Percentiles rank a stretch among this genome's conserved stretches.
These are phyloP conservation scores for Callyntrura sp. DNA, from an alignment of 2,888 invertebrate species.

Conservation along the genomic window DNA sequence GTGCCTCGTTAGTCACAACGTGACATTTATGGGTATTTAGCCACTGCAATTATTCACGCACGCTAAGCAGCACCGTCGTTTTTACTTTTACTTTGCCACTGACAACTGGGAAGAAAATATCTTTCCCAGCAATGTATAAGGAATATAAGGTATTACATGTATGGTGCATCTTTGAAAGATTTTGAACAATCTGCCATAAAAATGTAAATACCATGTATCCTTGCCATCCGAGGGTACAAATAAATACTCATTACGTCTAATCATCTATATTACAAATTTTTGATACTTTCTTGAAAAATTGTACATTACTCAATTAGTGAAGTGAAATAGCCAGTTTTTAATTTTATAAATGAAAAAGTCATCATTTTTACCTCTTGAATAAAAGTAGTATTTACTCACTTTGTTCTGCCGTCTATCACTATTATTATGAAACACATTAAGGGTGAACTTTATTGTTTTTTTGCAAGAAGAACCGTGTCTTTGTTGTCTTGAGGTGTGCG, in stretches of 20 bases:
- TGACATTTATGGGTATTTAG: neutral
- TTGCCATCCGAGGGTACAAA: too few species aligned
- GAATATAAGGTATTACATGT: too few species aligned
- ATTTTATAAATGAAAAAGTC: neutral
- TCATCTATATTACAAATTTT: too few species aligned
- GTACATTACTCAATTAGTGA: neutral
- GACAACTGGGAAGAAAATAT: neutral
- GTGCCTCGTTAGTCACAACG: neutral
- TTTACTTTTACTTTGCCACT: neutral
- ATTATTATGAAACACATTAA: conserved; percentile 13
- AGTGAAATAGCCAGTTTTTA: neutral
- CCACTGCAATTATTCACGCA: neutral
- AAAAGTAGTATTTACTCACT: neutral
- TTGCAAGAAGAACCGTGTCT: too few species aligned
- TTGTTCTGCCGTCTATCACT: neutral
- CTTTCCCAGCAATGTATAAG: too few species aligned
- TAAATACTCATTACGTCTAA: neutral
- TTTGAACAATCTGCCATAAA: neutral
- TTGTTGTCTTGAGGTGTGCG: too few species aligned
- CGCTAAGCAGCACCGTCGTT: too few species aligned
- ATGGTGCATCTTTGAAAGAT: neutral
- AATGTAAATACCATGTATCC: neutral
- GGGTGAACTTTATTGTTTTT: conserved; percentile 20
- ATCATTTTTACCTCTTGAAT: conserved; percentile 4
- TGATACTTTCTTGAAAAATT: too few species aligned